A percentile compares a stretch with the other conserved stretches of the same genome.
Conservation (phyloP, 2,888 invertebrate species). For the Acrobasis consociella region DNA sequence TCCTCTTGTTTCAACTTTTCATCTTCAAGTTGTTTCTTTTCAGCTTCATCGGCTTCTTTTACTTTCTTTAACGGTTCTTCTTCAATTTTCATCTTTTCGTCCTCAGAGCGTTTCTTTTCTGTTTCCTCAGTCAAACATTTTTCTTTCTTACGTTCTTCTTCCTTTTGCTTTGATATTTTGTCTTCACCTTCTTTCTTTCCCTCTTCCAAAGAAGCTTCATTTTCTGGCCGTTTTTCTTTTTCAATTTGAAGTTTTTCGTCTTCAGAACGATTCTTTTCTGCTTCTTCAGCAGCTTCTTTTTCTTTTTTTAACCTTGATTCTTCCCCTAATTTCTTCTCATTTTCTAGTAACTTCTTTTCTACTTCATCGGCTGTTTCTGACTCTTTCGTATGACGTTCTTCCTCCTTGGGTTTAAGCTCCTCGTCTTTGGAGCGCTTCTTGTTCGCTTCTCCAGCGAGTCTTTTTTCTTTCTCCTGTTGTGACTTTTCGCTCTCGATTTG, state of each 20-base stretch:
- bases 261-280: too few species aligned
- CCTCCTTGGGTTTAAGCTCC: neutral
- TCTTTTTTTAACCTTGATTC: neutral
- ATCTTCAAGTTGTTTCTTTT: constrained; percentile 25
- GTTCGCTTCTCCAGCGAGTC: too few species aligned
- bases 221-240: too few species aligned
- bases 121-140: constrained; percentile 20
- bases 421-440: too few species aligned
- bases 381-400: constrained; percentile 18
- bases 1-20: constrained; percentile 25
- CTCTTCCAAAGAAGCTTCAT: too few species aligned
- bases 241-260: too few species aligned
- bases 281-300: too few species aligned
- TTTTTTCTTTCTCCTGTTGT: too few species aligned
- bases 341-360: constrained; percentile 19
- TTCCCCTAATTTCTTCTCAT: constrained; percentile 23
- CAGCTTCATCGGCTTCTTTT: constrained; percentile 26
- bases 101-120: constrained; percentile 22
- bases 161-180: too few species aligned
- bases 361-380: constrained; percentile 18
- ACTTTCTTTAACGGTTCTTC: constrained; percentile 12
- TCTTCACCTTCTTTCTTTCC: too few species aligned
- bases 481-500: too few species aligned
- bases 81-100: constrained; percentile 23
- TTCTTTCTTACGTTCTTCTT: constrained; percentile 15